Evolutionary conservation across 2,113 vertebrate genomes (phyloP).

Genomic region (Cnemophilus loriae): DNA sequence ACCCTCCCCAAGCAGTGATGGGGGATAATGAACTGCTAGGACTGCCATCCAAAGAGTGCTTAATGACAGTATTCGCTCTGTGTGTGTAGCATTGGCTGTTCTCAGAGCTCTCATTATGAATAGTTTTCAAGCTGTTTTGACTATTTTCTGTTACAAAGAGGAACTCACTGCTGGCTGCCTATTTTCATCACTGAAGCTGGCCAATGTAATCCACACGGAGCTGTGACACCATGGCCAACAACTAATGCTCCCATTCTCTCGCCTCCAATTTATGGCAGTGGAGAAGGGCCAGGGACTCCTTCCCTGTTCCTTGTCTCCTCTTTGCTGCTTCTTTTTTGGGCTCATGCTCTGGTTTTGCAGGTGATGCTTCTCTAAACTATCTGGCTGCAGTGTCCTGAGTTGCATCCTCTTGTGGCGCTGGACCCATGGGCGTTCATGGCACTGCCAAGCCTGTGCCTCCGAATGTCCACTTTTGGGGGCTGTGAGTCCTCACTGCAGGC

Average conservation of each 20-base stretch:
- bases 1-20: background rate
- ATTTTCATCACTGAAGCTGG: constrained; percentile 52
- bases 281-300: background rate
- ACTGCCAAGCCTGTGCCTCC: rapidly evolving
- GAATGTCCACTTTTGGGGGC: background rate
- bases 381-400: rapidly evolving
- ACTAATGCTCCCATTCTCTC: background rate
- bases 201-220: background rate
- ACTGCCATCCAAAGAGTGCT: constrained; percentile 62
- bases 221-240: background rate
- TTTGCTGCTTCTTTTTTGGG: background rate
- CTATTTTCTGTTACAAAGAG: constrained; percentile 70
- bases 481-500: background rate
- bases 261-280: background rate
- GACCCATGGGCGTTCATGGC: background rate
- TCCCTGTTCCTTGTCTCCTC: background rate
- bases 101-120: constrained; percentile 64
- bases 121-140: constrained; percentile 76
- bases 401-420: rapidly evolving
- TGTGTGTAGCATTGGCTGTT: constrained; percentile 51
- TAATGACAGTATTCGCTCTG: constrained; percentile 66
- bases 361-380: background rate
- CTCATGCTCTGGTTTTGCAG: background rate
- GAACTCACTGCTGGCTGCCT: constrained; percentile 62
- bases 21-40: constrained; percentile 62